phyloP scores from a whole-genome alignment of 2,888 invertebrate species.

The Hemicrepidius hirtus region DNA sequence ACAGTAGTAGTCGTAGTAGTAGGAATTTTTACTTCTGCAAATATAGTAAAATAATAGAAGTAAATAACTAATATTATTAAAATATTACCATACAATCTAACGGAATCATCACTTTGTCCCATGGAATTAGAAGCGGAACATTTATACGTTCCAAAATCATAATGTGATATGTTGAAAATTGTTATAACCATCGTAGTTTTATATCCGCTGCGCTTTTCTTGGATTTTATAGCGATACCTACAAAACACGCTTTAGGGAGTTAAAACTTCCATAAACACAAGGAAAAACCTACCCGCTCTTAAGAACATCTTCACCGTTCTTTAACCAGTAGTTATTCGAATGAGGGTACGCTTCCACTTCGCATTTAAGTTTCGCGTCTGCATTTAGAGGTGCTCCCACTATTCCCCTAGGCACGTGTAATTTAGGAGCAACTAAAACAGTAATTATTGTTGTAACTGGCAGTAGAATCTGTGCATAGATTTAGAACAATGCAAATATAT shows the following conservation, averaged over 20 bases:
- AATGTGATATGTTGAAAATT: conserved; percentile 76
- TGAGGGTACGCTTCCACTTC: conserved; percentile 79
- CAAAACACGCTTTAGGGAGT: conserved; percentile 17
- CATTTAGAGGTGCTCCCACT: conserved; percentile 77
- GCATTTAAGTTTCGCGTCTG: conserved; percentile 78
- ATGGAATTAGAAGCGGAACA: conserved; percentile 83
- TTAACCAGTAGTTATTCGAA: conserved; percentile 80
- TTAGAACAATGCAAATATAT: not conserved
- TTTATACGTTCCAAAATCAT: conserved; percentile 81
- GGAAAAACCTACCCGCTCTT: conserved; percentile 70
- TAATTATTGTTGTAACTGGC: not conserved
- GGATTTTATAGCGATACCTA: conserved; percentile 80
- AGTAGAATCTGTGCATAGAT: not conserved
- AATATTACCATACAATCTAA: conserved; percentile 77
- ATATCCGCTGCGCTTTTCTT: conserved; percentile 78
- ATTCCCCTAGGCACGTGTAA: conserved; percentile 79
- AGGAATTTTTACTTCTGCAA: conserved; percentile 69
- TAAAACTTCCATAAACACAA: conserved; percentile 1
- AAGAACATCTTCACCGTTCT: conserved; percentile 74
- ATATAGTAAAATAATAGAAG: not conserved
- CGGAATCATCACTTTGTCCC: conserved; percentile 81
- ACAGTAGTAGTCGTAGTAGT: conserved; percentile 65
- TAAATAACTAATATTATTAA: not conserved
- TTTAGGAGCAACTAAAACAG: conserved; percentile 76
- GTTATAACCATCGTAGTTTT: conserved; percentile 78